Base-by-base conservation (phyloP, 2,888 invertebrate genomes). In the Agonopterix arenella region DNA sequence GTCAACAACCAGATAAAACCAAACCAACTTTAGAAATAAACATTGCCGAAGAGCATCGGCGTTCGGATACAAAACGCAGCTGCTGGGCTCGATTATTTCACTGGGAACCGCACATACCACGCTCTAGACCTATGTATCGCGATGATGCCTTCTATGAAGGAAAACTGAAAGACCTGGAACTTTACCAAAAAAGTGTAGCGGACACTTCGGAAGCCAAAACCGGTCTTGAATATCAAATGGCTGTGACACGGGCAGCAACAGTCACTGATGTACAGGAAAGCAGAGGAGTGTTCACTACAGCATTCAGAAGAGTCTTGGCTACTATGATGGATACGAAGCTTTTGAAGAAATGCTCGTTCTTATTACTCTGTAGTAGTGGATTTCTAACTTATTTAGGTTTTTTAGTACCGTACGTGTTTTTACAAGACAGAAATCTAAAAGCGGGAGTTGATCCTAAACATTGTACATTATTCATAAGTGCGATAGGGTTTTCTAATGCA, bases 111-210 rank as follows among this genome's bases (percentile, higher is more conserved):
- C 84, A 86, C 55, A 65, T 80, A 44, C 59, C 70, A 13, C 69
- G 84, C 52, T 70, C 84, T 41, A 76, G 88, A 9, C 88, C 88
- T 2, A 69, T 89, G 76, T 89, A 89, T 57, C 70, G 88, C 52
- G 88, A 89, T 61, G 88, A 89, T 58, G 84, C 74, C 47, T 89
- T 89, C 67, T 89, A 82, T 56, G 69, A 67, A 10, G 85, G 88
- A 0, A 79, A 73, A 51, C 46, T 89, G 47, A 68, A 80, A 57
- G 68, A 74, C 7, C 62, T 89, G 52, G 75, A 81, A 11, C 63
- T 56, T 8, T 89, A 88, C 57, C 76, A 82, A 62, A 88, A 85
- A 71, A 86, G 82, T 68, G 64, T 67, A 55, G 59, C 76, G 52
- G 74, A 73, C 42, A 64, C 71, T 4, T 44, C 62, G 5, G 73